These are phyloP conservation scores for Bagarius yarrelli DNA, from an alignment of 2,113 vertebrate genomes.

Conservation along the genomic window DNA sequence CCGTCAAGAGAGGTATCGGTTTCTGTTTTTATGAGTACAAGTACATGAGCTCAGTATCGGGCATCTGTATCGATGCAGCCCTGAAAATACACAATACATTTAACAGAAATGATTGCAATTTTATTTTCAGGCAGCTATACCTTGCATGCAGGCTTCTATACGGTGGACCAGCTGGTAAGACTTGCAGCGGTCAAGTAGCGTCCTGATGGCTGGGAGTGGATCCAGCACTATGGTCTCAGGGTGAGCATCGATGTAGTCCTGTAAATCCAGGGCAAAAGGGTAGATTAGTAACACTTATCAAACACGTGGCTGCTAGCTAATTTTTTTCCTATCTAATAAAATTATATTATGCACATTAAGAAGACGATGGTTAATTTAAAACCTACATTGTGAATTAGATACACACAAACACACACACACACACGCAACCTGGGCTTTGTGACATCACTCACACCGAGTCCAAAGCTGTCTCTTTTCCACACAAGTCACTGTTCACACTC, in stretches of 20 bases:
- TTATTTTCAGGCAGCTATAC: slow-evolving; percentile 61
- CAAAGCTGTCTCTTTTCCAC: slow-evolving; percentile 58
- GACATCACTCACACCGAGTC: slow-evolving; percentile 61
- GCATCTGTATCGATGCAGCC: no score
- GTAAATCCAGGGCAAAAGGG: slow-evolving; percentile 56
- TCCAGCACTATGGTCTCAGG: slow-evolving; percentile 97
- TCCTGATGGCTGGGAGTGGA: slow-evolving; percentile 93
- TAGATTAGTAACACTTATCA: neutral
- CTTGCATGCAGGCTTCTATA: slow-evolving; percentile 94
- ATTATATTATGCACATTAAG: neutral
- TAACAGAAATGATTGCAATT: no score
- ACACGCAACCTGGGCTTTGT: slow-evolving; percentile 26
- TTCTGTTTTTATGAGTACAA: no score
- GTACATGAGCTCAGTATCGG: no score
- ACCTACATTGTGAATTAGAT: neutral
- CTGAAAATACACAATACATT: no score
- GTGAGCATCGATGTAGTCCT: slow-evolving; percentile 97
- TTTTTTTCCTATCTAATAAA: neutral
- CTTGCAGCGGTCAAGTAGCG: slow-evolving; percentile 93
- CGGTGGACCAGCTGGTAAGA: slow-evolving; percentile 95
- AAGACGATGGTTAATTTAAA: neutral
- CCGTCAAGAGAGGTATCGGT: no score
- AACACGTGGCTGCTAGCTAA: neutral
- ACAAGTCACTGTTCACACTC: slow-evolving; percentile 29
- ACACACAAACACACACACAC: neutral